phyloP scores from a whole-genome alignment of 1,140 invertebrate species.

The Aphelinus certus region DNA sequence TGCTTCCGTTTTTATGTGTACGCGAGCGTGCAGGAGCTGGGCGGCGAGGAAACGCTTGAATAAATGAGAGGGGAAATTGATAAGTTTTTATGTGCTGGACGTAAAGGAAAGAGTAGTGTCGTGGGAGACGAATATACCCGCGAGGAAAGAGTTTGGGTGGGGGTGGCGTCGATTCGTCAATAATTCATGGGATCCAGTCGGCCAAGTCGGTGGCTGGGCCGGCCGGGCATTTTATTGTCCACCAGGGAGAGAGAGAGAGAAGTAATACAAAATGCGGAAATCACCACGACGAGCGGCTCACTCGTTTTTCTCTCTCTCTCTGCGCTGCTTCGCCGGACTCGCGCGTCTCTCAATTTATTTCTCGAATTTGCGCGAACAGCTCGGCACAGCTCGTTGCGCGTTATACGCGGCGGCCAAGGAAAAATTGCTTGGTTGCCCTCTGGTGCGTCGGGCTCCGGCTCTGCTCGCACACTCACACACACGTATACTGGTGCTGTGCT shows the following conservation, averaged over 20 bases:
- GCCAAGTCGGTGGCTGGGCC: not conserved
- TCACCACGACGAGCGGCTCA: not conserved
- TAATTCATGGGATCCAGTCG: constrained; percentile 6
- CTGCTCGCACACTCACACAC: no score
- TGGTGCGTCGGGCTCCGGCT: no score
- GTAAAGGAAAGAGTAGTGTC: no score
- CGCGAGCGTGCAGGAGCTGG: no score
- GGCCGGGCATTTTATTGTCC: constrained; percentile 5
- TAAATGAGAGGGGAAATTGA: no score
- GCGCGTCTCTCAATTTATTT: not conserved
- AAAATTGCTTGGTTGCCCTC: not conserved
- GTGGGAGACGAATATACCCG: no score
- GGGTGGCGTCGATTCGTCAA: constrained; percentile 11
- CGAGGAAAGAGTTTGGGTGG: not conserved
- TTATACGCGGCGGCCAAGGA: not conserved
- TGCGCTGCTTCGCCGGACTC: no score
- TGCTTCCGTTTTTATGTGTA: no score
- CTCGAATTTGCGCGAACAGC: no score
- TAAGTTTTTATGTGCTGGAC: no score
- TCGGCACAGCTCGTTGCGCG: not conserved
- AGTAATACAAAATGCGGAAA: constrained; percentile 17
- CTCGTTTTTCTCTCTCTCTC: not conserved
- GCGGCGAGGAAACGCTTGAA: no score
- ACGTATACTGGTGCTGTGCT: not conserved
- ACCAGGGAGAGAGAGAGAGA: not conserved